These are phyloP conservation scores for Typhlichthys eigenmanni DNA, from an alignment of 2,797 vertebrate genomes.

Conservation along the genomic window DNA sequence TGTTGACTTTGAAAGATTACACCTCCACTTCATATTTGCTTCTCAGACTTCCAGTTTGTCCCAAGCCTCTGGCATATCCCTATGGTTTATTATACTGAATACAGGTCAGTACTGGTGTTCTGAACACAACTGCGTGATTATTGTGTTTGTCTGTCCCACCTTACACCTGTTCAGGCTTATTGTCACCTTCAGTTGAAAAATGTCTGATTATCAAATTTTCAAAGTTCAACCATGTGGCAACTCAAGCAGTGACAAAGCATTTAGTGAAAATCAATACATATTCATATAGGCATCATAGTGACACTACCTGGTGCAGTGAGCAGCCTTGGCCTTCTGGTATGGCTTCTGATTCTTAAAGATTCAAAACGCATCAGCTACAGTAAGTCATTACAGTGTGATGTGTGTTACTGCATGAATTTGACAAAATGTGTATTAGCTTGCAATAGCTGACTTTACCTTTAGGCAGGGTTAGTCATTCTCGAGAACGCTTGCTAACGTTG, in stretches of 20 bases:
- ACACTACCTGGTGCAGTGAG: too few relatives aligned
- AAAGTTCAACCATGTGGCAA: slow-evolving; percentile 1
- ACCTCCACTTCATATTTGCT: slow-evolving; percentile 27
- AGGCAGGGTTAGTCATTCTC: too few relatives aligned
- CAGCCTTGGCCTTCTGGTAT: too few relatives aligned
- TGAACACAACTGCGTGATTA: background rate
- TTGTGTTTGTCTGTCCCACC: slow-evolving; percentile 1
- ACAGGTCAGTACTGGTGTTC: background rate
- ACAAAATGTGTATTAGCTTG: too few relatives aligned
- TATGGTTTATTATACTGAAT: background rate
- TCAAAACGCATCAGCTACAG: too few relatives aligned
- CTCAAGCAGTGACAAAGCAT: background rate
- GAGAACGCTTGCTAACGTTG: too few relatives aligned
- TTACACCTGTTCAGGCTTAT: background rate
- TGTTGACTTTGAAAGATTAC: slow-evolving; percentile 2
- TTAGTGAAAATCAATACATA: background rate
- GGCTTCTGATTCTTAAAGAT: background rate
- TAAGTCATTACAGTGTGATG: background rate
- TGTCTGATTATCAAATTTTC: background rate
- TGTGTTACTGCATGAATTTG: slow-evolving; percentile 14
- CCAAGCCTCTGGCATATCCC: slow-evolving; percentile 23
- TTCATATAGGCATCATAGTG: too few relatives aligned
- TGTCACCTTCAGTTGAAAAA: background rate
- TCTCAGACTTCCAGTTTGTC: slow-evolving; percentile 17
- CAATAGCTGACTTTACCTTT: too few relatives aligned